Percentiles rank a stretch among this genome's conserved stretches.
These are phyloP conservation scores for Danio choprae DNA, from an alignment of 2,797 vertebrate genomes.

Conservation along the genomic window DNA sequence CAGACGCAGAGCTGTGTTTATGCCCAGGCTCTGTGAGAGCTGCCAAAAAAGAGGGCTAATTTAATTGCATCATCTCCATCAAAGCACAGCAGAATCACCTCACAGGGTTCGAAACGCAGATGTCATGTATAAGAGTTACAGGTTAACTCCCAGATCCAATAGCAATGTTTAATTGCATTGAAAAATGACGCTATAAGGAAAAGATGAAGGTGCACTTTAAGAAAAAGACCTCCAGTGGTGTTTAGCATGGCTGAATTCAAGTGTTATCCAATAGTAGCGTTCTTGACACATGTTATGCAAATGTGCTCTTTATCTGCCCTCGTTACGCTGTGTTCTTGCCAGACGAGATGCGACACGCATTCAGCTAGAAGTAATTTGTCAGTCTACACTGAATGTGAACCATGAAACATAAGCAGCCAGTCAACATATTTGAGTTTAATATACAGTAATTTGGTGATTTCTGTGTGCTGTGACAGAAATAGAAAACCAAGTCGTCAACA, in stretches of 20 bases:
- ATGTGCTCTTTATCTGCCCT: constrained; percentile 43
- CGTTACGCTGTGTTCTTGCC: constrained; percentile 20
- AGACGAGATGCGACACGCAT: neutral
- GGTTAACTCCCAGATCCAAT: constrained; percentile 16
- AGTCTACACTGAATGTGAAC: constrained; percentile 6
- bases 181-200: neutral
- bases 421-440: constrained; percentile 5
- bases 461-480: neutral
- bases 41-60: constrained; percentile 24
- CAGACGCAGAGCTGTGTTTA: constrained; percentile 11
- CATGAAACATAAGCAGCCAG: constrained; percentile 5
- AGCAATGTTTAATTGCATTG: neutral
- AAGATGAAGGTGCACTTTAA: neutral
- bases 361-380: constrained; percentile 13
- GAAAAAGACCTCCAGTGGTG: neutral
- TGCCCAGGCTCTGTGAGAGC: constrained; percentile 11
- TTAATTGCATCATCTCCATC: constrained; percentile 25
- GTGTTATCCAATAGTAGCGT: constrained; percentile 5
- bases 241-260: neutral
- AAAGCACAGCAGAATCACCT: constrained; percentile 25
- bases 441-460: neutral
- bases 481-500: neutral
- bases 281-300: constrained; percentile 45
- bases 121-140: neutral
- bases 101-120: constrained; percentile 10